Evolutionary conservation across 2,888 invertebrate species (phyloP).

Genomic region (Euzophera pinguis): DNA sequence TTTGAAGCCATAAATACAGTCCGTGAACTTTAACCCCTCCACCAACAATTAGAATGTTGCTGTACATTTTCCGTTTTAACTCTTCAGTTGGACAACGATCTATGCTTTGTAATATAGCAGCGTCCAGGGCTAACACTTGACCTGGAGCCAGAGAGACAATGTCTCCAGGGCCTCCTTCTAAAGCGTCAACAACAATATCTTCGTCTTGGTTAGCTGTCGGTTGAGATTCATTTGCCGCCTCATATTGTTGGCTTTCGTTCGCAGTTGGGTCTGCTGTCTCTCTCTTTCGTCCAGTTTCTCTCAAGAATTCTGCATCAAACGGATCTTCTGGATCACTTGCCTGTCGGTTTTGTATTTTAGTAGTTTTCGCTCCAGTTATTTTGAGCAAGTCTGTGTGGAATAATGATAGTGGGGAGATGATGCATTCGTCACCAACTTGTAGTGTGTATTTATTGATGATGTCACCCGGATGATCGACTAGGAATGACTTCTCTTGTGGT

Average conservation of each 20-base stretch:
- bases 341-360: constrained; percentile 86
- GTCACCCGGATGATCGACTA: constrained; percentile 85
- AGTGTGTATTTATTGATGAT: constrained; percentile 86
- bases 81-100: constrained; percentile 94
- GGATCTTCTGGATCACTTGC: constrained; percentile 93
- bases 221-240: constrained; percentile 72
- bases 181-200: constrained; percentile 85
- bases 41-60: constrained; percentile 93
- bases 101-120: constrained; percentile 94
- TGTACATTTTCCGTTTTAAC: constrained; percentile 95
- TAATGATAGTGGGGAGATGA: constrained; percentile 92
- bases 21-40: constrained; percentile 93
- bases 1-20: constrained; percentile 92
- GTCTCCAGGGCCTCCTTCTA: constrained; percentile 78
- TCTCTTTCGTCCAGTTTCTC: constrained; percentile 88
- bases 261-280: constrained; percentile 63
- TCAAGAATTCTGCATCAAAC: constrained; percentile 93
- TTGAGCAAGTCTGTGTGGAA: constrained; percentile 94
- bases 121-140: constrained; percentile 92
- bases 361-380: constrained; percentile 87
- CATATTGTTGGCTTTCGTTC: constrained; percentile 69
- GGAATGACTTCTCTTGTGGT: constrained; percentile 89
- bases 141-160: constrained; percentile 86
- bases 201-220: constrained; percentile 80
- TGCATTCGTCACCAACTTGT: constrained; percentile 93